Percentiles rank a stretch among this genome's conserved stretches.
Conservation (phyloP, 2,888 invertebrate genomes). For the Drosophila tripunctata region DNA sequence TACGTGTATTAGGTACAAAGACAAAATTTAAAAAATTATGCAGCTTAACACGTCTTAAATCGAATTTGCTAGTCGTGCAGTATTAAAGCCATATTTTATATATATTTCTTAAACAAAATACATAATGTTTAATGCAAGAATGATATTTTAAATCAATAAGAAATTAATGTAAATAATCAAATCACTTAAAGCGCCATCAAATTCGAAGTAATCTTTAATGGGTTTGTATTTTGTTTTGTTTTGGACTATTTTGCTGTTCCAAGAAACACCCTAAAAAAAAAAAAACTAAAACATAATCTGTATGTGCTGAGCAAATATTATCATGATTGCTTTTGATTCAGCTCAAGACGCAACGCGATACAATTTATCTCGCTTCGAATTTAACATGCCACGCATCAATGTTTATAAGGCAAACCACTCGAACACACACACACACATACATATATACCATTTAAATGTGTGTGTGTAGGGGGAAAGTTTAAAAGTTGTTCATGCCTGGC, state of each 20-base stretch:
- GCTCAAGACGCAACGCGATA: conserved; percentile 28
- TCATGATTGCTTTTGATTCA: conserved; percentile 70
- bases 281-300: conserved; percentile 49
- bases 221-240: background rate
- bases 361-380: conserved; percentile 62
- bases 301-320: conserved; percentile 62
- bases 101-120: too few relatives aligned
- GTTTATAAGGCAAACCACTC: conserved; percentile 54
- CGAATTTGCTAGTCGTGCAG: too few relatives aligned
- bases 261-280: background rate
- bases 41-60: too few relatives aligned
- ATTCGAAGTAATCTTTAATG: conserved; percentile 36
- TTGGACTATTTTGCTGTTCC: conserved; percentile 1
- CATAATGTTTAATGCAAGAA: too few relatives aligned
- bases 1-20: too few relatives aligned
- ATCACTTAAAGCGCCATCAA: conserved; percentile 37
- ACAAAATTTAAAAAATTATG: too few relatives aligned
- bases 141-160: too few relatives aligned
- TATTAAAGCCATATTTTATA: too few relatives aligned
- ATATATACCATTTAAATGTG: conserved; percentile 11
- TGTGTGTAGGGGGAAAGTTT: conserved; percentile 54
- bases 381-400: conserved; percentile 66
- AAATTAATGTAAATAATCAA: background rate
- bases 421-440: conserved; percentile 12
- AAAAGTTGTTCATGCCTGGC: conserved; percentile 75